phyloP scores from a whole-genome alignment of 1,140 invertebrate species.

The Trachelipus rathkii region DNA sequence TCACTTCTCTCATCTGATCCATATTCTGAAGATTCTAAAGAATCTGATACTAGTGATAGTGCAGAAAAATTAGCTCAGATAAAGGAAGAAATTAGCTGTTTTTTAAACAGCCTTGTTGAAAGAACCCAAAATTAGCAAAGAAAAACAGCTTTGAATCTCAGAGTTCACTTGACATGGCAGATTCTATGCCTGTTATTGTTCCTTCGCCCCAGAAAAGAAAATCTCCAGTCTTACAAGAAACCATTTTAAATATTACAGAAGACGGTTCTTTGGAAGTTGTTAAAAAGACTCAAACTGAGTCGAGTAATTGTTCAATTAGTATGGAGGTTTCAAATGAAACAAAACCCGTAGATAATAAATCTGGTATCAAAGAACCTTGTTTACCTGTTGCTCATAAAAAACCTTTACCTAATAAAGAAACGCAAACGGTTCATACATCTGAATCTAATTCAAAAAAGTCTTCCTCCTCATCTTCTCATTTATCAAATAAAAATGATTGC shows the following conservation, averaged over 20 bases:
- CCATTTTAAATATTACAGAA: too few relatives aligned
- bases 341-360: too few relatives aligned
- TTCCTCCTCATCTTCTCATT: not conserved
- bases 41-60: not conserved
- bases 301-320: too few relatives aligned
- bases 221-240: too few relatives aligned
- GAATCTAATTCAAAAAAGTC: too few relatives aligned
- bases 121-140: not conserved
- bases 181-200: not conserved
- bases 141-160: not conserved
- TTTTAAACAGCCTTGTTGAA: not conserved
- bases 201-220: not conserved
- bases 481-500: not conserved
- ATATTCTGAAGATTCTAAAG: conserved; percentile 2
- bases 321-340: too few relatives aligned
- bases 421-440: too few relatives aligned
- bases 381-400: too few relatives aligned
- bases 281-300: too few relatives aligned
- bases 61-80: not conserved
- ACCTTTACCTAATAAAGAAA: too few relatives aligned
- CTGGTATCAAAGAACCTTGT: too few relatives aligned
- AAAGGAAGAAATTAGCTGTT: not conserved
- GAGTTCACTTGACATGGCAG: not conserved
- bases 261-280: too few relatives aligned
- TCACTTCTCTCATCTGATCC: not conserved